Percentiles rank a stretch among this genome's conserved stretches.
Conservation (phyloP, 2,888 invertebrate genomes). For the Chouioia cunea region DNA sequence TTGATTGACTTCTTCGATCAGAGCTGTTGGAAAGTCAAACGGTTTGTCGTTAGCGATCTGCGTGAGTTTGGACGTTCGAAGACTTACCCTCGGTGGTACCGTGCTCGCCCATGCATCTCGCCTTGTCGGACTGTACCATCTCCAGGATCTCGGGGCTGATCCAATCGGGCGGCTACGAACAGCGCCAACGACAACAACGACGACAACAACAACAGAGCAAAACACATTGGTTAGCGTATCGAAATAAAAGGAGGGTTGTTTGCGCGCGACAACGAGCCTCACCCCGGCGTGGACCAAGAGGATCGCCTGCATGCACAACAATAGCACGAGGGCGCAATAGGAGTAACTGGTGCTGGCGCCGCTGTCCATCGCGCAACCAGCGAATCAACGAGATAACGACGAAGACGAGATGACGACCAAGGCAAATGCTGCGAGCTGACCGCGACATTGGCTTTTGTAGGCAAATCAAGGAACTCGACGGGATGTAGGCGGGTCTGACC, state of each 20-base stretch:
- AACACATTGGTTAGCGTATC: too few relatives aligned
- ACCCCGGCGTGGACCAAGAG: constrained; percentile 25
- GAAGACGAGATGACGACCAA: background rate
- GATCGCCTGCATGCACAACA: constrained; percentile 9
- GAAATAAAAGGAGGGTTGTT: too few relatives aligned
- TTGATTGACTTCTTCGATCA: constrained; percentile 58
- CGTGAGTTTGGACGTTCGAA: too few relatives aligned
- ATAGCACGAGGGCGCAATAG: background rate
- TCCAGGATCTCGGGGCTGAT: constrained; percentile 60
- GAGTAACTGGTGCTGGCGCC: too few relatives aligned
- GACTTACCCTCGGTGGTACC: constrained; percentile 61
- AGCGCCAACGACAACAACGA: too few relatives aligned
- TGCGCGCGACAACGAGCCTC: constrained; percentile 13
- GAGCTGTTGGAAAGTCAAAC: constrained; percentile 48
- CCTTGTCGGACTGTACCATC: constrained; percentile 60
- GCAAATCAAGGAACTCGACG: constrained; percentile 49
- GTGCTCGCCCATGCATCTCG: constrained; percentile 61
- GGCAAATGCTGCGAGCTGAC: background rate
- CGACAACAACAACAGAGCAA: too few relatives aligned
- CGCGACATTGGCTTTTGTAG: constrained; percentile 19
- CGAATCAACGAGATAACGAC: background rate
- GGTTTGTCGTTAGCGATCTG: background rate
- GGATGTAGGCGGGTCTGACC: constrained; percentile 61
- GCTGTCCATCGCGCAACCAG: too few relatives aligned
- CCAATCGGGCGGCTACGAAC: constrained; percentile 60